phyloP scores from a whole-genome alignment of 2,888 invertebrate genomes.

The Apoda limacodes region DNA sequence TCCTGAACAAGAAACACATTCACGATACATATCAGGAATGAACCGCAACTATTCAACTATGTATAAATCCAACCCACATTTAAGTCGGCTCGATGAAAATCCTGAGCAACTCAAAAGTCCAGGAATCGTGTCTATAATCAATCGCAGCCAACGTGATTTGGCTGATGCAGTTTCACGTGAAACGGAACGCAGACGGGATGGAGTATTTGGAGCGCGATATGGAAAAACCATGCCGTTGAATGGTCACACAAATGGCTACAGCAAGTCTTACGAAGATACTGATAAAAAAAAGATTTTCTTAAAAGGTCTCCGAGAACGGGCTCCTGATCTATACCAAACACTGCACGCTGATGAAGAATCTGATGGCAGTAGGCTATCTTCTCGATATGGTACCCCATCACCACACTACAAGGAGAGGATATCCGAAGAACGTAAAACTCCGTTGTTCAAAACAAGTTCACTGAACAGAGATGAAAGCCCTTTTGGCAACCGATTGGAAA shows the following conservation, averaged over 20 bases:
- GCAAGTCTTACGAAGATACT: constrained; percentile 55
- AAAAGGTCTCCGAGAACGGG: constrained; percentile 76
- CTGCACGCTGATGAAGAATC: constrained; percentile 74
- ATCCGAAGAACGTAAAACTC: constrained; percentile 54
- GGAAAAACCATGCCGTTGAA: constrained; percentile 66
- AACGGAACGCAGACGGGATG: constrained; percentile 64
- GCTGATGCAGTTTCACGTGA: constrained; percentile 71
- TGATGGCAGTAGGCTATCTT: constrained; percentile 56
- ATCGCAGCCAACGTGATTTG: constrained; percentile 84
- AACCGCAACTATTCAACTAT: constrained; percentile 67
- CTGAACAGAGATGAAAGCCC: constrained; percentile 59
- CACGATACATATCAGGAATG: constrained; percentile 57
- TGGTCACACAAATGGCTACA: constrained; percentile 57
- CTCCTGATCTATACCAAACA: constrained; percentile 79
- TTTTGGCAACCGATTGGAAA: constrained; percentile 53
- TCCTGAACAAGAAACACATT: constrained; percentile 60
- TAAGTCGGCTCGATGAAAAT: constrained; percentile 77
- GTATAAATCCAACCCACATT: constrained; percentile 84
- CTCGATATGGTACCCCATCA: constrained; percentile 56
- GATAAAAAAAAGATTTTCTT: constrained; percentile 77
- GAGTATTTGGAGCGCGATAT: constrained; percentile 66
- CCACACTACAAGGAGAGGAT: constrained; percentile 60
- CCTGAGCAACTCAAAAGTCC: constrained; percentile 85
- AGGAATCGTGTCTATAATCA: constrained; percentile 87
- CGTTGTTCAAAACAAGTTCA: constrained; percentile 59